Evolutionary conservation across 2,113 vertebrate species (phyloP).

Genomic region (Anarrhichthys ocellatus): DNA sequence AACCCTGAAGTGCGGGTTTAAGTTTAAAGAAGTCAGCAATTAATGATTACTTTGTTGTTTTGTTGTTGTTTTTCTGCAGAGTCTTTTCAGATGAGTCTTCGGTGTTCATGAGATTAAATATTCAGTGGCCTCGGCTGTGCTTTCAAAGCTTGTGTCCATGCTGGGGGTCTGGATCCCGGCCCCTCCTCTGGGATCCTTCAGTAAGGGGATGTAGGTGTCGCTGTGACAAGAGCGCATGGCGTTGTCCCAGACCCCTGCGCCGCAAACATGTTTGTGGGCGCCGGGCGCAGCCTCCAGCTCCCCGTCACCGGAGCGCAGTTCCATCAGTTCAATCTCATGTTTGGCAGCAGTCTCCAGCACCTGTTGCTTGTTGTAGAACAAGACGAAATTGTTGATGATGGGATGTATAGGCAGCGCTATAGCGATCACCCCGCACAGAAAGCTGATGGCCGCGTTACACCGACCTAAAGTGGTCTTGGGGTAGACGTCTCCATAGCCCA

Average conservation of each 20-base stretch:
- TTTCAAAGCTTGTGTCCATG: conserved; percentile 72
- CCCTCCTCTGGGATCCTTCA: conserved; percentile 86
- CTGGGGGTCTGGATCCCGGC: conserved; percentile 78
- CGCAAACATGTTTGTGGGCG: conserved; percentile 50
- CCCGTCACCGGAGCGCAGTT: conserved; percentile 83
- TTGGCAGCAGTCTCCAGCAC: conserved; percentile 96
- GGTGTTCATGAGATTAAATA: conserved; percentile 54
- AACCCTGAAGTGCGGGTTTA: conserved; percentile 2
- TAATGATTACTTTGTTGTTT: neutral
- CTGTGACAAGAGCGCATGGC: conserved; percentile 85
- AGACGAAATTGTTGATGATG: conserved; percentile 98
- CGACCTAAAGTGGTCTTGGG: conserved; percentile 97
- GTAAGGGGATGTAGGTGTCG: conserved; percentile 88
- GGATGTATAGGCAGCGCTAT: conserved; percentile 98
- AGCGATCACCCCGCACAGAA: conserved; percentile 96
- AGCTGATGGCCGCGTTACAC: conserved; percentile 97
- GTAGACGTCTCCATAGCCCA: conserved; percentile 97
- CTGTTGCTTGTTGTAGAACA: conserved; percentile 97
- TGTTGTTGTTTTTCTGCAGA: neutral
- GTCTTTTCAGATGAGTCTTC: neutral
- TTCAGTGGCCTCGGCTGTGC: conserved; percentile 59
- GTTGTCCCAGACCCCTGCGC: conserved; percentile 74
- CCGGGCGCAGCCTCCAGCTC: conserved; percentile 37
- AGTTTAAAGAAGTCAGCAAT: conserved; percentile 19
- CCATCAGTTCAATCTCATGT: conserved; percentile 96